These are phyloP conservation scores for Pseudomyrmex cubaensis DNA, from an alignment of 1,140 invertebrate genomes.

Conservation along the genomic window DNA sequence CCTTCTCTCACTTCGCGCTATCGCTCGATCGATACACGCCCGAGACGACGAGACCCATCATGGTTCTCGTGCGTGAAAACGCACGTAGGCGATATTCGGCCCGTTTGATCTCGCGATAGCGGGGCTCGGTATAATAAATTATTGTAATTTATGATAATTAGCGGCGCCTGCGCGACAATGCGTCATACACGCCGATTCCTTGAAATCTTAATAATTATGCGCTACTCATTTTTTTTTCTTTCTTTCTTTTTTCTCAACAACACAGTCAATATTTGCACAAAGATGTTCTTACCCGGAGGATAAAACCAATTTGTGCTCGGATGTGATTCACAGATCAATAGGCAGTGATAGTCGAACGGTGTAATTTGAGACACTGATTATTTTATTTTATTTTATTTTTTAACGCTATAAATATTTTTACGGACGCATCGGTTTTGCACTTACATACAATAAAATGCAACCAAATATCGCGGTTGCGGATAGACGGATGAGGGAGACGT, in stretches of 20 bases:
- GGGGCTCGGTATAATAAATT: slow-evolving; percentile 29
- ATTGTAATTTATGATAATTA: slow-evolving; percentile 71
- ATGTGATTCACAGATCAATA: background rate
- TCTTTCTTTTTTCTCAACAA: background rate
- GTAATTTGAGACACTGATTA: background rate
- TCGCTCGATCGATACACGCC: slow-evolving; percentile 27
- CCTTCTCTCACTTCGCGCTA: background rate
- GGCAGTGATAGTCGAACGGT: background rate
- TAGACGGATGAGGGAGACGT: background rate
- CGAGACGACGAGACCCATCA: background rate
- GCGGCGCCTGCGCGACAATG: background rate
- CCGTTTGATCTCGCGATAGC: slow-evolving; percentile 57
- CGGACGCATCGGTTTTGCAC: no score
- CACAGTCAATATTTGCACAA: background rate
- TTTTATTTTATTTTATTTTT: background rate
- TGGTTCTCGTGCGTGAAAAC: slow-evolving; percentile 13
- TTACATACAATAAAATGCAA: background rate
- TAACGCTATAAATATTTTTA: background rate
- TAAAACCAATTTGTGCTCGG: background rate
- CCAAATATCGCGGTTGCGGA: background rate
- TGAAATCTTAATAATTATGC: background rate
- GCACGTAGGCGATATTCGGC: slow-evolving; percentile 1
- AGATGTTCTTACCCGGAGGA: background rate
- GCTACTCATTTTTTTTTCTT: background rate
- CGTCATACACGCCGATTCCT: background rate